phyloP scores from a whole-genome alignment of 2,888 invertebrate genomes.

The Lithophane semibrunnea region DNA sequence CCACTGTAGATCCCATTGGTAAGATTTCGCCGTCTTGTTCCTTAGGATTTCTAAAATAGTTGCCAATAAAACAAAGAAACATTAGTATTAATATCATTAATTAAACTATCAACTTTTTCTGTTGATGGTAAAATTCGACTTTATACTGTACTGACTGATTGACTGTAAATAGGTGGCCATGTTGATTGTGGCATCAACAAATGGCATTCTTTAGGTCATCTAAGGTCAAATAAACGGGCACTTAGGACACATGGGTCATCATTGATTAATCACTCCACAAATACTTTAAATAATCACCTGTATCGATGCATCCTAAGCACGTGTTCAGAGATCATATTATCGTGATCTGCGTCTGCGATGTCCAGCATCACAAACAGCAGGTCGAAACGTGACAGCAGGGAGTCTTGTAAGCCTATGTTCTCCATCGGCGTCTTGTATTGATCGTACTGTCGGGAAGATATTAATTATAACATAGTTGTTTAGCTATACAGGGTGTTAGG shows the following conservation, averaged over 20 bases:
- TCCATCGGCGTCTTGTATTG: slow-evolving; percentile 99
- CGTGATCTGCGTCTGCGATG: slow-evolving; percentile 96
- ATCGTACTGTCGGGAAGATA: slow-evolving; percentile 93
- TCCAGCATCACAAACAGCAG: slow-evolving; percentile 99
- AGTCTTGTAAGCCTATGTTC: slow-evolving; percentile 99
- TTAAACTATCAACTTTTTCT: neutral
- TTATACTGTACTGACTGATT: neutral
- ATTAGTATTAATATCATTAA: neutral
- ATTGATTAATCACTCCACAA: neutral
- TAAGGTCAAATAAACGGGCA: neutral
- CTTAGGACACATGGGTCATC: neutral
- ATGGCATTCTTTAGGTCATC: neutral
- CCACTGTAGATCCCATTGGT: slow-evolving; percentile 95
- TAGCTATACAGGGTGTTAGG: no score
- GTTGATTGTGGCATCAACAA: neutral
- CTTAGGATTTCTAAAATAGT: slow-evolving; percentile 93
- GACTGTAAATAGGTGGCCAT: neutral
- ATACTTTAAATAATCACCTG: slow-evolving; percentile 86
- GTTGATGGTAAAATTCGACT: neutral
- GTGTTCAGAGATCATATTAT: slow-evolving; percentile 98
- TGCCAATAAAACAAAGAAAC: neutral
- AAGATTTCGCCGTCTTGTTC: slow-evolving; percentile 98
- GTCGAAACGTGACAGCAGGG: slow-evolving; percentile 99
- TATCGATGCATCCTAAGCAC: slow-evolving; percentile 99
- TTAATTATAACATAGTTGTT: no score